Conservation (phyloP, 2,113 vertebrate genomes). For the Cygnus atratus region DNA sequence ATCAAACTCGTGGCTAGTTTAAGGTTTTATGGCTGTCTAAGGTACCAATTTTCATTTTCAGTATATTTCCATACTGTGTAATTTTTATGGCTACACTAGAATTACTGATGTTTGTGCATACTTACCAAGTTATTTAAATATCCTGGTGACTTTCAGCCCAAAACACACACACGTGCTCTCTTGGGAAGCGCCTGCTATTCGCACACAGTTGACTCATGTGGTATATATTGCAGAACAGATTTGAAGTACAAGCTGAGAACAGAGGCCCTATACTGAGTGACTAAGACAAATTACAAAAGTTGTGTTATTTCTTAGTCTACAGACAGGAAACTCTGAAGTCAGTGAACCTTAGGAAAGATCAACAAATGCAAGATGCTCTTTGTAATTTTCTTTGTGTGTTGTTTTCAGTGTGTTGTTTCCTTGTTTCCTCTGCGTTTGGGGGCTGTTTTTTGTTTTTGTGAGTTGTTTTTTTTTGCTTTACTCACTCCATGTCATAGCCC, state of each 20-base stretch:
- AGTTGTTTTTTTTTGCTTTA: neutral
- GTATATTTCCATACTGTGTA: slow-evolving; percentile 23
- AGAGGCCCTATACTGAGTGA: slow-evolving; percentile 41
- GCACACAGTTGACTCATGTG: neutral
- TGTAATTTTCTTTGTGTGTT: neutral
- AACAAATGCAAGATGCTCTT: slow-evolving; percentile 30
- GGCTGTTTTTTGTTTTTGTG: neutral
- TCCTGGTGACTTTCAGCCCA: slow-evolving; percentile 21
- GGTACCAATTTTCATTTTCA: slow-evolving; percentile 44
- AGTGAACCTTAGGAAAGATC: slow-evolving; percentile 44
- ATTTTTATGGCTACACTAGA: slow-evolving; percentile 35
- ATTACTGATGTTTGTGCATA: slow-evolving; percentile 44
- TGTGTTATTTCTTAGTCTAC: slow-evolving; percentile 48
- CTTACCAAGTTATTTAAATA: slow-evolving; percentile 30
- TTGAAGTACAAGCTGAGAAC: slow-evolving; percentile 25
- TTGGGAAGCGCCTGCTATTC: slow-evolving; percentile 19
- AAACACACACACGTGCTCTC: slow-evolving; percentile 14
- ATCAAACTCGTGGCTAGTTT: neutral
- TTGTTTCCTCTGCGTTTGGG: neutral
- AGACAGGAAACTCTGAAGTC: slow-evolving; percentile 50
- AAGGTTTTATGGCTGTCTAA: slow-evolving; percentile 22
- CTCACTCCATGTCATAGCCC: neutral
- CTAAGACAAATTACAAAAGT: slow-evolving; percentile 47
- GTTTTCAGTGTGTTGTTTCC: neutral
- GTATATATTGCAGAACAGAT: neutral